phyloP scores from a whole-genome alignment of 2,797 vertebrate genomes.

The Phrynocephalus guinanensis region DNA sequence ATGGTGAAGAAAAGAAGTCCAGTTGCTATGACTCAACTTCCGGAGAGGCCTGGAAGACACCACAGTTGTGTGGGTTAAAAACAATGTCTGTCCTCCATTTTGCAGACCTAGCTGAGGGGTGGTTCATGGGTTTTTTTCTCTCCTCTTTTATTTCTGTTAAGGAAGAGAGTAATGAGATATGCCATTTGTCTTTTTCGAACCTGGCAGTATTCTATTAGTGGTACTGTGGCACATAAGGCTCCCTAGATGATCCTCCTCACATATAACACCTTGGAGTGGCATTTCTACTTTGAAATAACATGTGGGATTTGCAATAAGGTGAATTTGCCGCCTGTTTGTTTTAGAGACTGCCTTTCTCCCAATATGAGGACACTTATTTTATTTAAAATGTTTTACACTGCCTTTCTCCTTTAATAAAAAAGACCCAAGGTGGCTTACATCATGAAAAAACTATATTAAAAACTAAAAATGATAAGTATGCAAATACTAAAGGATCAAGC shows the following conservation, averaged over 20 bases:
- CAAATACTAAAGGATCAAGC: no score
- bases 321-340: not conserved
- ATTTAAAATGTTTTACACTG: no score
- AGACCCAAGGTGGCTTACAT: no score
- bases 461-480: no score
- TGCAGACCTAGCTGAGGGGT: not conserved
- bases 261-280: not conserved
- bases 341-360: no score
- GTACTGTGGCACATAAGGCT: not conserved
- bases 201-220: not conserved
- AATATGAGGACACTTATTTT: no score
- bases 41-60: no score
- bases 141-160: not conserved
- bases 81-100: not conserved
- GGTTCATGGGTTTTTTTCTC: not conserved
- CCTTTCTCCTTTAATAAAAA: no score
- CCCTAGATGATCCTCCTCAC: not conserved
- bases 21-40: no score
- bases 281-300: not conserved
- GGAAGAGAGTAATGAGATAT: not conserved
- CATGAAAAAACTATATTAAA: no score
- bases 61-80: not conserved
- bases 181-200: not conserved
- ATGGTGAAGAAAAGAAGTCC: no score
- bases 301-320: no score